phyloP scores from a whole-genome alignment of 92 coral and sea anemone genomes.

The Siderastrea radians region DNA sequence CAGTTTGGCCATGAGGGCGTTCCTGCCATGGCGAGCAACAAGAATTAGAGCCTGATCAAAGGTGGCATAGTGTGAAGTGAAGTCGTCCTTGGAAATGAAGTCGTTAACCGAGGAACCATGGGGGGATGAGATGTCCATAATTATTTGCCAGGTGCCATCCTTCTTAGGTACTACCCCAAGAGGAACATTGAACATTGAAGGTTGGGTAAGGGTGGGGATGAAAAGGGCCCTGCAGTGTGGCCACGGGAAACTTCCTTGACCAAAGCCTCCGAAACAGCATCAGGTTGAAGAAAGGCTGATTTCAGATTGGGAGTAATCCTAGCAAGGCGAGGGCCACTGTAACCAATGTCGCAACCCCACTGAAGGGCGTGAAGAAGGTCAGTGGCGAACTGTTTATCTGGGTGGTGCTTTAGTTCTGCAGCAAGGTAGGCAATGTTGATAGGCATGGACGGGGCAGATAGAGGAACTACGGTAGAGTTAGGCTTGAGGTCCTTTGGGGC shows the following conservation, averaged over 20 bases:
- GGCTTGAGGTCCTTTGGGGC: neutral
- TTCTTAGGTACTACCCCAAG: neutral
- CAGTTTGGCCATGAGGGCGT: conserved; percentile 36
- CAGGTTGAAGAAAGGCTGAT: too few relatives aligned
- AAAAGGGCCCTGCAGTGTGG: too few relatives aligned
- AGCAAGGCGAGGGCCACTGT: too few relatives aligned
- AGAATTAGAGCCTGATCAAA: neutral
- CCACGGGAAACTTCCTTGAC: too few relatives aligned
- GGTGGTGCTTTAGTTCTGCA: neutral
- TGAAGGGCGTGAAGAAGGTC: neutral
- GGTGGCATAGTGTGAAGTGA: neutral
- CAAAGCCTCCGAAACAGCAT: too few relatives aligned
- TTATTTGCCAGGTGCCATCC: too few relatives aligned
- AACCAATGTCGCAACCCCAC: neutral
- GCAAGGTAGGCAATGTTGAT: neutral
- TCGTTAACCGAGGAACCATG: conserved; percentile 17
- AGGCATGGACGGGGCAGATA: neutral
- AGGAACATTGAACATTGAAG: neutral
- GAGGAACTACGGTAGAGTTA: neutral
- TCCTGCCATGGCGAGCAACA: conserved; percentile 3
- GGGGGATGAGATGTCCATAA: neutral
- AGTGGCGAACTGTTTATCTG: neutral
- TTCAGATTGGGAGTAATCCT: neutral
- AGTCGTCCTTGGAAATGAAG: conserved; percentile 12
- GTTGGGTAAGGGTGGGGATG: too few relatives aligned